A percentile compares a stretch with the other conserved stretches of the same genome.
These are phyloP conservation scores for Campylomormyrus numenius DNA, from an alignment of 2,113 vertebrate species.

Conservation along the genomic window DNA sequence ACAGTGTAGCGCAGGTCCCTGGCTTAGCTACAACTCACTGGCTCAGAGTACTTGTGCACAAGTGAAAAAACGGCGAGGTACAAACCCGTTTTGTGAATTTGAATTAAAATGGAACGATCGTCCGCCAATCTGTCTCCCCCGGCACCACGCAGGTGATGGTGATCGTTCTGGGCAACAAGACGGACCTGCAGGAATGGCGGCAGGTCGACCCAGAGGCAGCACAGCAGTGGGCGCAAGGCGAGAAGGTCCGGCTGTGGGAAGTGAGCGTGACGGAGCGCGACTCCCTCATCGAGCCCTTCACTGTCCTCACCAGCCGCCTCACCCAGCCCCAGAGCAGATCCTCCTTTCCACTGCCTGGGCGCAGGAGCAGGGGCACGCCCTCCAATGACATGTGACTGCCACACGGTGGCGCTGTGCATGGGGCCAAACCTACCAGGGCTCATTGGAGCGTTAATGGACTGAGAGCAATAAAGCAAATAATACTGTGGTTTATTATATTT, in stretches of 20 bases:
- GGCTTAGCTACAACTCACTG: neutral
- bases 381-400: slow-evolving; percentile 66
- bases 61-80: neutral
- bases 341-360: slow-evolving; percentile 81
- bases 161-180: slow-evolving; percentile 86
- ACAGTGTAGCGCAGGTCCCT: neutral
- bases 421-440: neutral
- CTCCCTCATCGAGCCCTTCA: slow-evolving; percentile 85
- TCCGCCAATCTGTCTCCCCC: neutral
- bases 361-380: slow-evolving; percentile 79
- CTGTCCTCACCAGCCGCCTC: slow-evolving; percentile 80
- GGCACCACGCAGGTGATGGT: slow-evolving; percentile 66
- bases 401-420: too few species aligned
- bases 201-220: slow-evolving; percentile 81
- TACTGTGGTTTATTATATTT: neutral
- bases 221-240: slow-evolving; percentile 79
- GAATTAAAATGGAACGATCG: neutral
- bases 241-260: slow-evolving; percentile 92
- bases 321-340: slow-evolving; percentile 90
- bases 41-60: neutral
- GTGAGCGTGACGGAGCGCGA: slow-evolving; percentile 77
- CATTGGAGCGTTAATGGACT: neutral
- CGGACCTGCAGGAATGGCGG: slow-evolving; percentile 73
- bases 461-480: neutral
- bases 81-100: neutral